Conservation (phyloP, 2,797 vertebrate species). For the Pterois miles region DNA sequence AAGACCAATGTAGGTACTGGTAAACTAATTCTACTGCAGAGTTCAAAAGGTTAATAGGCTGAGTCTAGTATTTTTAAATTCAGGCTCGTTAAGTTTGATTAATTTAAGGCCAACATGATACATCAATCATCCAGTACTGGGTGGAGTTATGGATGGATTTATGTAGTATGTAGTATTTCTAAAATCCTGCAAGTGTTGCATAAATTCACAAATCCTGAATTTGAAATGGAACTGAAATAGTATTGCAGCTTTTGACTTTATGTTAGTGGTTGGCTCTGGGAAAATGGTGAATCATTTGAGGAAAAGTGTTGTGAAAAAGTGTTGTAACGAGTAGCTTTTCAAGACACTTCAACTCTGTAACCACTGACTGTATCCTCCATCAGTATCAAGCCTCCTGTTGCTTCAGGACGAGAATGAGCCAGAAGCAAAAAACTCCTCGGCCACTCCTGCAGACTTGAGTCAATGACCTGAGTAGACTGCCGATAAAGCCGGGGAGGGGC, state of each 20-base stretch:
- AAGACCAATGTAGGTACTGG: not conserved
- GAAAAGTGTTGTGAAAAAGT: not conserved
- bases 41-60: not conserved
- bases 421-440: not conserved
- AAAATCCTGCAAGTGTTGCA: not conserved
- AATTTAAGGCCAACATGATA: not conserved
- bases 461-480: constrained; percentile 49
- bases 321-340: not conserved
- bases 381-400: constrained; percentile 32
- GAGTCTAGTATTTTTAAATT: not conserved
- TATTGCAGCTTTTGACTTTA: not conserved
- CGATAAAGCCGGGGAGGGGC: constrained; percentile 39
- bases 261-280: not conserved
- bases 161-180: not conserved
- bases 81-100: not conserved
- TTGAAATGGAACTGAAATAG: not conserved
- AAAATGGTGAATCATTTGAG: not conserved
- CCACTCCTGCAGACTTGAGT: constrained; percentile 33
- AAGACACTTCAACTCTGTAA: not conserved
- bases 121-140: not conserved
- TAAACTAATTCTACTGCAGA: not conserved
- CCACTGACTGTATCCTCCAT: not conserved
- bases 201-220: not conserved
- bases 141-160: not conserved
- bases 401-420: constrained; percentile 4